Evolutionary conservation across 2,113 vertebrate genomes (phyloP).

Genomic region (Xiphophorus couchianus): DNA sequence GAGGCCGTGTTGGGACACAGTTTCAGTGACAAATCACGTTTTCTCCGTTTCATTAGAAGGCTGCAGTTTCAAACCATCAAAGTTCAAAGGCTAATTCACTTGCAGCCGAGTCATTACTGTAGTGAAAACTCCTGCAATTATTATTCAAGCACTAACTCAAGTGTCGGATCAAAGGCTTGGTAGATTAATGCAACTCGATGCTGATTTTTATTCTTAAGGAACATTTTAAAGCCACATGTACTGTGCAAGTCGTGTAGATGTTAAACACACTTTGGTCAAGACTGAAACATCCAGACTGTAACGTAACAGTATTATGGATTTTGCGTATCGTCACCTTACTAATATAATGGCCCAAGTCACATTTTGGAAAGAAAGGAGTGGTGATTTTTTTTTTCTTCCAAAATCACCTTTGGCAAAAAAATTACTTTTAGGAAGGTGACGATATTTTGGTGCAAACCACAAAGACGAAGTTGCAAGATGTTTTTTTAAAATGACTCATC

Average conservation of each 20-base stretch:
- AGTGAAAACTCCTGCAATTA: too few relatives aligned
- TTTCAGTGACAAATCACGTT: conserved; percentile 20
- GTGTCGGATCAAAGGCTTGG: not conserved
- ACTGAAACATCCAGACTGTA: not conserved
- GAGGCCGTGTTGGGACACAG: conserved; percentile 11
- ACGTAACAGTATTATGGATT: not conserved
- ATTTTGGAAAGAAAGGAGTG: too few relatives aligned
- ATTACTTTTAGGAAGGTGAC: too few relatives aligned
- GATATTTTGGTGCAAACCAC: too few relatives aligned
- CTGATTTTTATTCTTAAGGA: not conserved
- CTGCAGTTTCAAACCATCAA: conserved; percentile 1
- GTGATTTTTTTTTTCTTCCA: too few relatives aligned
- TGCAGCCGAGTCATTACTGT: conserved; percentile 1
- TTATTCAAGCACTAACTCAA: not conserved
- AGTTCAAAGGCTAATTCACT: conserved; percentile 20
- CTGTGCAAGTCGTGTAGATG: not conserved
- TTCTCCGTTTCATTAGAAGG: conserved; percentile 6
- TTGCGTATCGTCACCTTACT: not conserved
- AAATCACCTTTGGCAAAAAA: too few relatives aligned
- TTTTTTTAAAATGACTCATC: too few relatives aligned
- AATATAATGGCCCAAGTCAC: too few relatives aligned
- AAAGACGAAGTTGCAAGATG: too few relatives aligned
- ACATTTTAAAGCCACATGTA: not conserved
- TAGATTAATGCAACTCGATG: not conserved
- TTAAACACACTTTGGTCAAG: not conserved